Conservation (phyloP, 2,888 invertebrate genomes). For the Piscicola geometra region DNA sequence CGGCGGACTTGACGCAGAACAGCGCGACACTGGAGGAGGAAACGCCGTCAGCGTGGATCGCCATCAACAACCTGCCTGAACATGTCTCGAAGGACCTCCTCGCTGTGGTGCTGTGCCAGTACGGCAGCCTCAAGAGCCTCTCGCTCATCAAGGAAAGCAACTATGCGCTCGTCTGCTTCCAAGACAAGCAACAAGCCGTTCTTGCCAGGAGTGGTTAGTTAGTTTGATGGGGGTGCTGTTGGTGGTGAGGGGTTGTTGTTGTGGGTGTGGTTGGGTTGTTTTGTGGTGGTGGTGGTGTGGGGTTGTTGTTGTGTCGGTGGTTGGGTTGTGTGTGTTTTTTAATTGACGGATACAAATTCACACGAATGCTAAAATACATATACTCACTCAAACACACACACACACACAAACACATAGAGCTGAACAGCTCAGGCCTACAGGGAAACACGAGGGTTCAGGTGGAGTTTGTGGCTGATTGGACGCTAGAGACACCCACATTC, state of each 20-base stretch:
- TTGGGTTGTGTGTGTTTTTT: not conserved
- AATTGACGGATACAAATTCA: not conserved
- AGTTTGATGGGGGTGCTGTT: too few relatives aligned
- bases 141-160: slow-evolving; percentile 24
- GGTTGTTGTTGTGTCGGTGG: not conserved
- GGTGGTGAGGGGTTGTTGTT: too few relatives aligned
- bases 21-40: not conserved
- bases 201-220: slow-evolving; percentile 23
- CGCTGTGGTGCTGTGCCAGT: slow-evolving; percentile 2
- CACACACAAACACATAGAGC: not conserved
- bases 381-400: not conserved
- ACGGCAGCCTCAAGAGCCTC: slow-evolving; percentile 23
- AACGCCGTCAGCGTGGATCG: slow-evolving; percentile 9
- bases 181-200: slow-evolving; percentile 21
- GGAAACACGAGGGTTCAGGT: slow-evolving; percentile 1
- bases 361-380: not conserved
- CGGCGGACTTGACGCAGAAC: slow-evolving; percentile 1
- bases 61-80: slow-evolving; percentile 30
- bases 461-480: slow-evolving; percentile 30
- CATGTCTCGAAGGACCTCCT: slow-evolving; percentile 20
- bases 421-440: slow-evolving; percentile 4
- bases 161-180: slow-evolving; percentile 24
- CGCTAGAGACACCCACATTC: not conserved
- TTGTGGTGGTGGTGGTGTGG: too few relatives aligned
- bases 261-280: too few relatives aligned